A percentile compares a stretch with the other conserved stretches of the same genome.
Conservation (phyloP, 1,140 invertebrate genomes). For the Lanistes nyassanus region DNA sequence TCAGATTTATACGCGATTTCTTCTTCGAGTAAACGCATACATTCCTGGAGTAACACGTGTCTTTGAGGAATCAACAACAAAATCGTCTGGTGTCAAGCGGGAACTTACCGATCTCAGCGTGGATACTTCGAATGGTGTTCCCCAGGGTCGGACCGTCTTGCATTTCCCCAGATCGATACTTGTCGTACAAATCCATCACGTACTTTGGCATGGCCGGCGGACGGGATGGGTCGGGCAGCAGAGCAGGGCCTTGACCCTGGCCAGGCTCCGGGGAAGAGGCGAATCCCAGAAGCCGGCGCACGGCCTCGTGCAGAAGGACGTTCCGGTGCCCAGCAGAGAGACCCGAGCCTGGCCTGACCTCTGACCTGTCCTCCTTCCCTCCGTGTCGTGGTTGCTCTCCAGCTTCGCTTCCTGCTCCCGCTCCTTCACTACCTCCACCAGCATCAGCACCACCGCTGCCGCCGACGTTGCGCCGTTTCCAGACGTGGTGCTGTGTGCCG, state of each 20-base stretch:
- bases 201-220: slow-evolving; percentile 45
- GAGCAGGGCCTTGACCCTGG: neutral
- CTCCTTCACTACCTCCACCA: neutral
- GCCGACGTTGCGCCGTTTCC: slow-evolving; percentile 5
- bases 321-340: slow-evolving; percentile 10
- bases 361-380: neutral
- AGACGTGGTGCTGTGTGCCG: neutral
- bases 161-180: slow-evolving; percentile 44
- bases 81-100: no score
- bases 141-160: slow-evolving; percentile 37
- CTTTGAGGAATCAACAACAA: no score
- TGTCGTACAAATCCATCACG: slow-evolving; percentile 56
- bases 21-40: no score
- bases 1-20: no score
- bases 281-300: slow-evolving; percentile 47
- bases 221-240: slow-evolving; percentile 34
- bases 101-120: slow-evolving; percentile 51
- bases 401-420: neutral
- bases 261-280: slow-evolving; percentile 20
- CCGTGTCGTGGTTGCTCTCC: neutral
- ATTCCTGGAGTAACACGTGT: no score
- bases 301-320: slow-evolving; percentile 44
- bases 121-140: slow-evolving; percentile 55
- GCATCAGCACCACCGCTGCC: neutral
- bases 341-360: neutral